Conservation (phyloP, 2,888 invertebrate species). For the Chalcosyrphus nemorum region DNA sequence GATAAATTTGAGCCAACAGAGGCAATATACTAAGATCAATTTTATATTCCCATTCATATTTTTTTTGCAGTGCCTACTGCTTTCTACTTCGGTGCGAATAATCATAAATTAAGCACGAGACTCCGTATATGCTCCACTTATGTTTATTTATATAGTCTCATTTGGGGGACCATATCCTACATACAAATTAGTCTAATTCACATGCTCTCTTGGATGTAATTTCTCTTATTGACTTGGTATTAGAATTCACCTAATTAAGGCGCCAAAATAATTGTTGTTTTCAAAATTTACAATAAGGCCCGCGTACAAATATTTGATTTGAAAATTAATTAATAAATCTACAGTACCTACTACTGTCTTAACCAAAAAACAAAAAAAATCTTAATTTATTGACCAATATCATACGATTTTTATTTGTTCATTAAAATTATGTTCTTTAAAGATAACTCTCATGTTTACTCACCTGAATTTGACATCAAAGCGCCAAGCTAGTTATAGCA, state of each 20-base stretch:
- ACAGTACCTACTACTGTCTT: background rate
- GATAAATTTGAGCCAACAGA: too few species aligned
- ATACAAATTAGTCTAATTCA: background rate
- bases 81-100: too few species aligned
- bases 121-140: too few species aligned
- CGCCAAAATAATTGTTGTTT: background rate
- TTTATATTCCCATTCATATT: too few species aligned
- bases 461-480: background rate
- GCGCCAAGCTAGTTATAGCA: background rate
- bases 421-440: background rate
- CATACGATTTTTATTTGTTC: background rate
- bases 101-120: too few species aligned
- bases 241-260: slow-evolving; percentile 7
- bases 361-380: background rate
- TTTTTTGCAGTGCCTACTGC: too few species aligned
- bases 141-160: too few species aligned
- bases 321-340: background rate
- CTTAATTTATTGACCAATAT: background rate
- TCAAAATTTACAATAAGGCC: background rate
- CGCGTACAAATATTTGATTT: background rate
- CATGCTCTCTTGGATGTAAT: background rate
- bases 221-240: background rate
- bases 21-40: too few species aligned
- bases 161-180: too few species aligned
- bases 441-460: background rate